Evolutionary conservation across 2,888 invertebrate species (phyloP).

Genomic region (Endotricha flammealis): DNA sequence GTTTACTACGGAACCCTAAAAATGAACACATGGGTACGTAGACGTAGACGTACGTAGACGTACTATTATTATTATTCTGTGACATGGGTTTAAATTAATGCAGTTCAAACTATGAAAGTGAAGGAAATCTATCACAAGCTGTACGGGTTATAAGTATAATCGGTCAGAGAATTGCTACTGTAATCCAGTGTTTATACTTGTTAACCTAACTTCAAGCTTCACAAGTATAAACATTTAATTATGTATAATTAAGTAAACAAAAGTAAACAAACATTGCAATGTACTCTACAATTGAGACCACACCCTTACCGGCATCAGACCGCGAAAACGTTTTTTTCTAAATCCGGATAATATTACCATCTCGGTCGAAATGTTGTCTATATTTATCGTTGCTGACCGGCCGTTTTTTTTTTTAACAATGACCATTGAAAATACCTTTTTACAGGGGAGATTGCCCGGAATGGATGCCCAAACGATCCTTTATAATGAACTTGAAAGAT

Average conservation of each 20-base stretch:
- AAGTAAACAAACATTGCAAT: conserved; percentile 17
- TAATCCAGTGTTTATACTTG: no score
- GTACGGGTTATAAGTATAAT: no score
- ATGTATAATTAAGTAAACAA: neutral
- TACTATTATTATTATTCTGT: no score
- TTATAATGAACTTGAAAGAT: conserved; percentile 42
- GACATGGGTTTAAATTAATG: no score
- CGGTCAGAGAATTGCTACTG: no score
- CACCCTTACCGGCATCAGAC: conserved; percentile 25
- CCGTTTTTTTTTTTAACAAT: conserved; percentile 51
- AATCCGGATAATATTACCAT: conserved; percentile 68
- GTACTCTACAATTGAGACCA: conserved; percentile 16
- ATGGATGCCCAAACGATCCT: conserved; percentile 27
- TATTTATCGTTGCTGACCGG: conserved; percentile 67
- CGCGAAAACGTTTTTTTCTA: conserved; percentile 43
- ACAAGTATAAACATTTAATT: no score
- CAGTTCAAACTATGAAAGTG: no score
- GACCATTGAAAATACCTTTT: conserved; percentile 42
- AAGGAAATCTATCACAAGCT: no score
- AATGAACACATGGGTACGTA: no score
- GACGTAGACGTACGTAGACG: no score
- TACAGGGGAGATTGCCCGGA: conserved; percentile 44
- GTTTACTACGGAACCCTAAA: no score
- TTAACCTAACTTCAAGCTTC: no score
- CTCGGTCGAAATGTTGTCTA: conserved; percentile 57